Evolutionary conservation across 2,888 invertebrate species (phyloP).

Genomic region (Oxytorus armatus): DNA sequence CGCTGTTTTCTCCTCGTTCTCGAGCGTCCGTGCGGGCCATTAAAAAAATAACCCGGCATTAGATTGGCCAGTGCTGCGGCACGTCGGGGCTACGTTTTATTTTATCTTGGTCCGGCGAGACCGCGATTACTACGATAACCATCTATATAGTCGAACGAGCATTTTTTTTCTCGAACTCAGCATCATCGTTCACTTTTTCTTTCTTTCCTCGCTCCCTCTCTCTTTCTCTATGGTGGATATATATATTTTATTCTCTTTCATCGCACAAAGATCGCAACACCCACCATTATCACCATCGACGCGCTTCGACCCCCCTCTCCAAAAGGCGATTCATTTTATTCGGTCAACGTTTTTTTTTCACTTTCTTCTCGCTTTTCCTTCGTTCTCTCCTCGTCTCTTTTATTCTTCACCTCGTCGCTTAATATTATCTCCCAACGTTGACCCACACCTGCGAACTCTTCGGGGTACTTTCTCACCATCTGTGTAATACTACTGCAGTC

Average conservation of each 20-base stretch:
- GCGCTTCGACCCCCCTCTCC: conserved; percentile 61
- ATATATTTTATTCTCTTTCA: conserved; percentile 45
- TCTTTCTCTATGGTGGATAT: conserved; percentile 13
- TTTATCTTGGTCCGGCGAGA: conserved; percentile 73
- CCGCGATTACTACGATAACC: conserved; percentile 80
- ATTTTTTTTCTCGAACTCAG: conserved; percentile 69
- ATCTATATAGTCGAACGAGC: conserved; percentile 74
- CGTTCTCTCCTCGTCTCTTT: conserved; percentile 26
- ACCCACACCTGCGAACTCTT: conserved; percentile 43
- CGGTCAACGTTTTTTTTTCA: conserved; percentile 53
- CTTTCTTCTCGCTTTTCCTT: conserved; percentile 18
- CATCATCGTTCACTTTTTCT: conserved; percentile 67
- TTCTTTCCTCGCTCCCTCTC: conserved; percentile 22
- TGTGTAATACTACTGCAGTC: background rate
- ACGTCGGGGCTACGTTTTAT: conserved; percentile 71
- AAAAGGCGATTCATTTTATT: conserved; percentile 75
- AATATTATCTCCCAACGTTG: conserved; percentile 19
- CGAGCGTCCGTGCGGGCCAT: conserved; percentile 68
- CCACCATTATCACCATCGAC: conserved; percentile 71
- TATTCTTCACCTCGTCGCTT: conserved; percentile 6
- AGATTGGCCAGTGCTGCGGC: conserved; percentile 70
- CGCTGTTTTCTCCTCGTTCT: conserved; percentile 66
- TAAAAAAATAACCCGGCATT: conserved; percentile 76
- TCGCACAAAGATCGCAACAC: conserved; percentile 48
- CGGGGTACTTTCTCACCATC: conserved; percentile 2